Base-by-base conservation (phyloP, 2,888 invertebrate genomes). In the Acrobasis suavella region DNA sequence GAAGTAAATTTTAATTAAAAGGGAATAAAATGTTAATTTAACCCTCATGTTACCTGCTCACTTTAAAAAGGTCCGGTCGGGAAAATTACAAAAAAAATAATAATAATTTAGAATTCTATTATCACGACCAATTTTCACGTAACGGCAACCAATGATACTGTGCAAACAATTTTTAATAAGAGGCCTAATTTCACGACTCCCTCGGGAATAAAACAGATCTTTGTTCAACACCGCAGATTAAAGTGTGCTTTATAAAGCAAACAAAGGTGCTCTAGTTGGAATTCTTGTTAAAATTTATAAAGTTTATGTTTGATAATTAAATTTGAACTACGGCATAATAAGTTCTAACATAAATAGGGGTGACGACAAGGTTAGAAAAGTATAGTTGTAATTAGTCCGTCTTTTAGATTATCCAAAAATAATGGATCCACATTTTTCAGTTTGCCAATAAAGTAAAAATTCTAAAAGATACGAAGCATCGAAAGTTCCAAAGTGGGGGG, bases 81-180 rank as follows among this genome's bases (percentile, higher is more conserved):
- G 10, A 9, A 9, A 9, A 39, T 12, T 10, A 12, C 3, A 10
- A 12, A 14, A 12, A 46, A 46, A 46, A 46, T 46, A 46, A 46
- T 46, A 10, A 46, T 46, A 46, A 46, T 46, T n/a, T 46, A 46
- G n/a, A 46, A 46, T 46, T 46, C 46, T 46, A 46, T 46, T 46
- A 46, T 46, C 46, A 46, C 46, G n/a, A n/a, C 46, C 46, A 46
- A 46, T 46, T 2, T 46, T 46, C 46, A 46, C 46, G 46, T 46
- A 46, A 46, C 7, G 46, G 46, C n/a, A n/a, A 46, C 14, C 46
- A 46, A n/a, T 46, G 46, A 46, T 46, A 46, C 46, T 46, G 46
- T n/a, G 46, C 46, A 46, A 46, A 46, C 46, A 46, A 46, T 46
- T 46, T 46, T 46, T 46, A 46, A 46, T n/a, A 46, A 46, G 46